Percentiles rank a stretch among this genome's conserved stretches.
phyloP scores from a whole-genome alignment of 2,113 vertebrate genomes.

The Hippolais icterina region DNA sequence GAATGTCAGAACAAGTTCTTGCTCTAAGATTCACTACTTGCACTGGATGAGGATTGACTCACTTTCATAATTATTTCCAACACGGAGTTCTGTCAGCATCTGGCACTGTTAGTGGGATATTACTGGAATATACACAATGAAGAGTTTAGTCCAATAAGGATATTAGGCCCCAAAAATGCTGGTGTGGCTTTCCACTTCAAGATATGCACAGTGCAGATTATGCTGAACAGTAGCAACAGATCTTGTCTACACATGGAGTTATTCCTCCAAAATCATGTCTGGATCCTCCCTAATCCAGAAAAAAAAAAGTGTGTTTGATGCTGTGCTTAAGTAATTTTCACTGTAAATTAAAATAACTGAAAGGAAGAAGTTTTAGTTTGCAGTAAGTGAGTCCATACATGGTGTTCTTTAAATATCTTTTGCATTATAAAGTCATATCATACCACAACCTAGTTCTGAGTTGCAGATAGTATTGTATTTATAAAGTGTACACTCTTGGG shows the following conservation, averaged over 20 bases:
- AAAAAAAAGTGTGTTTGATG: neutral
- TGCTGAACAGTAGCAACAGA: slow-evolving; percentile 20
- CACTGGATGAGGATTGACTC: neutral
- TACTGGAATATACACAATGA: neutral
- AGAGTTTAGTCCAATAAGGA: neutral
- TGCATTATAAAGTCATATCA: neutral
- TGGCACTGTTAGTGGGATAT: neutral
- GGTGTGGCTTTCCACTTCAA: slow-evolving; percentile 1
- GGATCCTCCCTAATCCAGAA: neutral
- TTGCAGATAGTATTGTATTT: slow-evolving; percentile 3
- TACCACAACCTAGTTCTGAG: neutral
- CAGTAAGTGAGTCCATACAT: neutral
- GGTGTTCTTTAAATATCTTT: neutral
- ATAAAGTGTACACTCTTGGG: neutral
- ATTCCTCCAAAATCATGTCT: slow-evolving; percentile 3
- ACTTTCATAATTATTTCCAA: slow-evolving; percentile 10
- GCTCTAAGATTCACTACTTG: neutral
- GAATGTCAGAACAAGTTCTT: neutral
- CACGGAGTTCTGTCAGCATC: neutral
- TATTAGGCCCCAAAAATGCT: neutral
- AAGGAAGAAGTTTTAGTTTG: slow-evolving; percentile 7
- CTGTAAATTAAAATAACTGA: slow-evolving; percentile 11
- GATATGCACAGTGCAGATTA: neutral
- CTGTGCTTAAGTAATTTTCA: neutral
- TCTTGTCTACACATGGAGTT: slow-evolving; percentile 16